phyloP scores from a whole-genome alignment of 2,113 vertebrate species.

The Phodopus roborovskii region DNA sequence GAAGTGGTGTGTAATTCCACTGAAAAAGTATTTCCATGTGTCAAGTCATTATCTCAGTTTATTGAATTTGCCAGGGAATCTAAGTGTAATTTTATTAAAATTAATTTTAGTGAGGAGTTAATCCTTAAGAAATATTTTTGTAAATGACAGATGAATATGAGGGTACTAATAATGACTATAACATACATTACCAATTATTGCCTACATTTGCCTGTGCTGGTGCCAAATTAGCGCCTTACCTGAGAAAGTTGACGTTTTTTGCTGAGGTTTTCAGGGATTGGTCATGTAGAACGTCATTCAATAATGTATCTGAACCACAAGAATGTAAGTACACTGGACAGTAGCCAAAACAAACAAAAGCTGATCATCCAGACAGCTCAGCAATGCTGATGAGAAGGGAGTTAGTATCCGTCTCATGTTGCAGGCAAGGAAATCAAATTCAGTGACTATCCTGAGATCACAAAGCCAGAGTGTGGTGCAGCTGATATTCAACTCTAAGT shows the following conservation, averaged over 20 bases:
- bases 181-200: background rate
- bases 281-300: background rate
- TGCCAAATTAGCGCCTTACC: background rate
- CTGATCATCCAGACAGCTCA: background rate
- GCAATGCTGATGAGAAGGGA: background rate
- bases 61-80: background rate
- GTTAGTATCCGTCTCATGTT: background rate
- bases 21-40: background rate
- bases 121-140: background rate
- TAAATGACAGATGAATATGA: background rate
- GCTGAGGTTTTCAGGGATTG: background rate
- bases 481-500: background rate
- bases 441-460: background rate
- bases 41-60: constrained; percentile 13
- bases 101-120: background rate
- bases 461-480: background rate
- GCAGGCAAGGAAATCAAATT: background rate
- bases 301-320: background rate
- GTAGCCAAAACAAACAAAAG: background rate
- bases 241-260: background rate
- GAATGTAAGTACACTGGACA: background rate
- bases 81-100: constrained; percentile 5
- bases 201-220: background rate
- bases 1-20: background rate
- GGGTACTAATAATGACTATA: background rate